Percentiles rank a stretch among this genome's conserved stretches.
Evolutionary conservation across 2,888 invertebrate genomes (phyloP).

Genomic region (Automeris io): DNA sequence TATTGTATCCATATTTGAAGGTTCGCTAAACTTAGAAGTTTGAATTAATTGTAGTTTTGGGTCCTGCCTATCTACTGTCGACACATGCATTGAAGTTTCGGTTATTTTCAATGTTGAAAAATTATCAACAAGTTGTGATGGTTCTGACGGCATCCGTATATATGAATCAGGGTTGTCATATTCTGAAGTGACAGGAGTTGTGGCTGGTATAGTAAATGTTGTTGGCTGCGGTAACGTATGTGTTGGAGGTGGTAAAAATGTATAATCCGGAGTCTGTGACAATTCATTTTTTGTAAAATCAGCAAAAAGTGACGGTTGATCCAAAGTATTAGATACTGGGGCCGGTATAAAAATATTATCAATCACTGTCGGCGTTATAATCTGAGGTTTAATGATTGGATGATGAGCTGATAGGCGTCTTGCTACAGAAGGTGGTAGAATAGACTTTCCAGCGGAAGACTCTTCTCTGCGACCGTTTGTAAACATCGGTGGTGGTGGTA

Average conservation of each 20-base stretch:
- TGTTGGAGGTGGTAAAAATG: neutral
- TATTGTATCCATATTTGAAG: neutral
- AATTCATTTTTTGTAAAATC: neutral
- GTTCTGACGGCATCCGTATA: neutral
- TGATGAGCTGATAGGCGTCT: slow-evolving; percentile 54
- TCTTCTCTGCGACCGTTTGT: slow-evolving; percentile 38
- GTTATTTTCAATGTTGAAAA: neutral
- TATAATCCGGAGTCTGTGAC: neutral
- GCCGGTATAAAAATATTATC: slow-evolving; percentile 52
- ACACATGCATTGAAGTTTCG: neutral
- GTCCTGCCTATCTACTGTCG: neutral
- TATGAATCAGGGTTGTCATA: neutral
- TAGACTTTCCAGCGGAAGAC: slow-evolving; percentile 36
- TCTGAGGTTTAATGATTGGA: slow-evolving; percentile 43
- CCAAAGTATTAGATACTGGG: slow-evolving; percentile 14
- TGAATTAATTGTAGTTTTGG: neutral
- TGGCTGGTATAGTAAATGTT: neutral
- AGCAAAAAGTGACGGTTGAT: neutral
- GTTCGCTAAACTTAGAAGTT: neutral
- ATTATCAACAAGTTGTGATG: neutral
- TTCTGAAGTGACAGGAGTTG: neutral
- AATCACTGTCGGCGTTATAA: slow-evolving; percentile 21
- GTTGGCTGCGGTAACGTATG: neutral
- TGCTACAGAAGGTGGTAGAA: slow-evolving; percentile 64
- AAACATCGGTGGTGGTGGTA: slow-evolving; percentile 67